Evolutionary conservation across 30 jellyfish, hydroid and myxozoan species (phyloP).

Genomic region (Rhopilema esculentum): DNA sequence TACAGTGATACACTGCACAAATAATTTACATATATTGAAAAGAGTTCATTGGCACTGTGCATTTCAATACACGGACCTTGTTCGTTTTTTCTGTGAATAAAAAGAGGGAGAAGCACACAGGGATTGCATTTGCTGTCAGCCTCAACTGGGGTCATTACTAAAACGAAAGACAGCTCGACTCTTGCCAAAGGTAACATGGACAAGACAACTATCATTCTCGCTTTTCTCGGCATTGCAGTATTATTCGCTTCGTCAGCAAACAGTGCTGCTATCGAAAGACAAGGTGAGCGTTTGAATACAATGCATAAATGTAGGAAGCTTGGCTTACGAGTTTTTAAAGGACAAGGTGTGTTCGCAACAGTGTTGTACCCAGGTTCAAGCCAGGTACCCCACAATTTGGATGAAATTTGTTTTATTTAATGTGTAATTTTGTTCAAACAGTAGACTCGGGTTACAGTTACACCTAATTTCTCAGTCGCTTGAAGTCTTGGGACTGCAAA

Average conservation of each 20-base stretch:
- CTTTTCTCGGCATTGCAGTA: background rate
- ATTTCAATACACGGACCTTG: too few species aligned
- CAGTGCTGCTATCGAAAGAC: background rate
- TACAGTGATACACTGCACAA: background rate
- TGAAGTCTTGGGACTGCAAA: too few species aligned
- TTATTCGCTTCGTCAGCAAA: background rate
- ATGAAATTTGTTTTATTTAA: too few species aligned
- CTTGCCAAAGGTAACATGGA: background rate
- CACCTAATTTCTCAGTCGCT: too few species aligned
- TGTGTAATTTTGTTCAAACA: too few species aligned
- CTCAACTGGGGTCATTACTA: background rate
- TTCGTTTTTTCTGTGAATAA: background rate
- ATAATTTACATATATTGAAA: background rate
- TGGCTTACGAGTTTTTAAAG: too few species aligned
- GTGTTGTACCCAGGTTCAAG: too few species aligned
- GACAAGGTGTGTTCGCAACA: too few species aligned
- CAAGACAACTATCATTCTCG: background rate
- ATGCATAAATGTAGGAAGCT: too few species aligned
- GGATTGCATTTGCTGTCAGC: background rate
- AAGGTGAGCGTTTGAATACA: background rate
- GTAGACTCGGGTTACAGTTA: too few species aligned
- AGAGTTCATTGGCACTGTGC: too few species aligned
- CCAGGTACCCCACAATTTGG: too few species aligned
- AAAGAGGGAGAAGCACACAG: background rate
- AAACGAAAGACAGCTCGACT: background rate